phyloP scores from a whole-genome alignment of 1,140 invertebrate genomes.

The Solenopsis fugax region DNA sequence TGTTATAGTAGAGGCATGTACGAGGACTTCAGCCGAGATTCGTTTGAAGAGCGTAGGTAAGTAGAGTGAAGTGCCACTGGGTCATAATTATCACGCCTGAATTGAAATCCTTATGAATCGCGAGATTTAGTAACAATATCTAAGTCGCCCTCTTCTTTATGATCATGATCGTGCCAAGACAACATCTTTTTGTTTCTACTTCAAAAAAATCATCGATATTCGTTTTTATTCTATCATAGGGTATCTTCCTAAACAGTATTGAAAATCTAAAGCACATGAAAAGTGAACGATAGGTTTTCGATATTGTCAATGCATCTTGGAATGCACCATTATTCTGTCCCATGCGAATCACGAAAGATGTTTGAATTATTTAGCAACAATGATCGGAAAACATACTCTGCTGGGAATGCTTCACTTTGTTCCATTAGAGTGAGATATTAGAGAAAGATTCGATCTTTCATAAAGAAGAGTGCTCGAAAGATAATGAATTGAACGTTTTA shows the following conservation, averaged over 20 bases:
- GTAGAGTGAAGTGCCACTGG: constrained; percentile 79
- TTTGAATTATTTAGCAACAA: neutral
- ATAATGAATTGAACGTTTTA: neutral
- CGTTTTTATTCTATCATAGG: neutral
- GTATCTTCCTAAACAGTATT: neutral
- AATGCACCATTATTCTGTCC: neutral
- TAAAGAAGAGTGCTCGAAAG: constrained; percentile 58
- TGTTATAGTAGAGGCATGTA: constrained; percentile 90
- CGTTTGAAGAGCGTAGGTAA: constrained; percentile 94
- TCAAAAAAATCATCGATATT: neutral
- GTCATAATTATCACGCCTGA: constrained; percentile 76
- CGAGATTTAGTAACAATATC: constrained; percentile 15
- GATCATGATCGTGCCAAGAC: constrained; percentile 30
- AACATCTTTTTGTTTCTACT: neutral
- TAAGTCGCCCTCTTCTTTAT: constrained; percentile 65
- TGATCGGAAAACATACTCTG: neutral
- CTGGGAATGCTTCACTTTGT: neutral
- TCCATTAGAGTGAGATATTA: too few relatives aligned
- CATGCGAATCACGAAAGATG: neutral
- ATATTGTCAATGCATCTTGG: neutral
- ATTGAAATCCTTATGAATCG: constrained; percentile 66
- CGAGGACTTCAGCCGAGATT: constrained; percentile 94
- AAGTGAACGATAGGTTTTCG: neutral
- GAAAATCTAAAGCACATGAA: neutral
- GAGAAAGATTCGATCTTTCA: constrained; percentile 31